Conservation (phyloP, 2,797 vertebrate species). For the Coregonus suidteri region DNA sequence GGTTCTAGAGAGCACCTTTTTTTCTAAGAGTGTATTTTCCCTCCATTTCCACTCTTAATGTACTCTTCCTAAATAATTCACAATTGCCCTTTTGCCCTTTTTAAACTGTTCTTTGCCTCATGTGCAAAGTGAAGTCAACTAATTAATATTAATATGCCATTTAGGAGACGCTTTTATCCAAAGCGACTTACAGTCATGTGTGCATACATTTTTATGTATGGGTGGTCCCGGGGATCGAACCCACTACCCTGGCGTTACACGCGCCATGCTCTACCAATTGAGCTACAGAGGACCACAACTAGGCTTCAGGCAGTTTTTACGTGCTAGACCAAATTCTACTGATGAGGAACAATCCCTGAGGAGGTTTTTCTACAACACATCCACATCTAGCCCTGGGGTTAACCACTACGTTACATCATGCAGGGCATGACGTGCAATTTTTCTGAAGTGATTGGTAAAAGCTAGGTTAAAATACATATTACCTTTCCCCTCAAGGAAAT, state of each 20-base stretch:
- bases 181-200: too few relatives aligned
- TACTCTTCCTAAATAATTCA: slow-evolving; percentile 65
- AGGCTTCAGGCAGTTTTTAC: slow-evolving; percentile 66
- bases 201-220: too few relatives aligned
- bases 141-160: too few relatives aligned
- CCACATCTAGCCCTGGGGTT: slow-evolving; percentile 70
- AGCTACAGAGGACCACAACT: not conserved
- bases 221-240: too few relatives aligned
- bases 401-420: slow-evolving; percentile 75
- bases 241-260: too few relatives aligned
- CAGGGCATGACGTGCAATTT: slow-evolving; percentile 72
- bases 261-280: too few relatives aligned
- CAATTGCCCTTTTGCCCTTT: slow-evolving; percentile 63
- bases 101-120: slow-evolving; percentile 58
- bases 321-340: slow-evolving; percentile 65
- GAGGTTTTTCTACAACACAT: slow-evolving; percentile 44
- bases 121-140: slow-evolving; percentile 69
- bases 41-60: slow-evolving; percentile 46
- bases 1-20: too few relatives aligned
- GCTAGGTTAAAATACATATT: not conserved
- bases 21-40: slow-evolving; percentile 28
- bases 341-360: slow-evolving; percentile 57
- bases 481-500: not conserved
- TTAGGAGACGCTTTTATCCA: too few relatives aligned
- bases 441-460: slow-evolving; percentile 67